Evolutionary conservation across 1,140 invertebrate species (phyloP).

Genomic region (Sarcophaga bullata): DNA sequence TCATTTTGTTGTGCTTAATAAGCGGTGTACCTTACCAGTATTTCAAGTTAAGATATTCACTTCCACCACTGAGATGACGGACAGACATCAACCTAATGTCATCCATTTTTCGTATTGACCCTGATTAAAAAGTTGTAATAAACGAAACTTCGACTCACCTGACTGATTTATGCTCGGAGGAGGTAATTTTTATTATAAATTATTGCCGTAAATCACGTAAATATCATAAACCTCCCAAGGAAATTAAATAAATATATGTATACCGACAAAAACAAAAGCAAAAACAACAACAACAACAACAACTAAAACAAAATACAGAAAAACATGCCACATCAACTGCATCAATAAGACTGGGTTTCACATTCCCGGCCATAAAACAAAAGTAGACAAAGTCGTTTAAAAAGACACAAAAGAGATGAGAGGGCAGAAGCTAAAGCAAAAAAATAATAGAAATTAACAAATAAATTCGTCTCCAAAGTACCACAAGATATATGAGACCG

Average conservation of each 20-base stretch:
- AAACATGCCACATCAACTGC: slow-evolving; percentile 22
- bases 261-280: neutral
- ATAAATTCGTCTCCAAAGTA: slow-evolving; percentile 37
- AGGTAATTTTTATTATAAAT: slow-evolving; percentile 39
- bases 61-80: too few relatives aligned
- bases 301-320: neutral
- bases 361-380: neutral
- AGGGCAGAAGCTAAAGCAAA: neutral
- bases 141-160: slow-evolving; percentile 12
- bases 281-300: neutral
- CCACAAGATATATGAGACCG: slow-evolving; percentile 30
- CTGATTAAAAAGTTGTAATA: slow-evolving; percentile 11
- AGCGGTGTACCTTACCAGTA: too few relatives aligned
- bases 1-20: too few relatives aligned
- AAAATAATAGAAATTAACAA: slow-evolving; percentile 22
- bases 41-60: too few relatives aligned
- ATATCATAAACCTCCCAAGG: slow-evolving; percentile 45
- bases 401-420: too few relatives aligned
- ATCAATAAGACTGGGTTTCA: slow-evolving; percentile 11
- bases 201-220: slow-evolving; percentile 47
- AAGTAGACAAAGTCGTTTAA: neutral
- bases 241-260: neutral
- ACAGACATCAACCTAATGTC: neutral
- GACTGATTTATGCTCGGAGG: slow-evolving; percentile 25
- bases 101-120: neutral